A percentile compares a stretch with the other conserved stretches of the same genome.
Evolutionary conservation across 2,113 vertebrate genomes (phyloP).

Genomic region (Melozone crissalis): DNA sequence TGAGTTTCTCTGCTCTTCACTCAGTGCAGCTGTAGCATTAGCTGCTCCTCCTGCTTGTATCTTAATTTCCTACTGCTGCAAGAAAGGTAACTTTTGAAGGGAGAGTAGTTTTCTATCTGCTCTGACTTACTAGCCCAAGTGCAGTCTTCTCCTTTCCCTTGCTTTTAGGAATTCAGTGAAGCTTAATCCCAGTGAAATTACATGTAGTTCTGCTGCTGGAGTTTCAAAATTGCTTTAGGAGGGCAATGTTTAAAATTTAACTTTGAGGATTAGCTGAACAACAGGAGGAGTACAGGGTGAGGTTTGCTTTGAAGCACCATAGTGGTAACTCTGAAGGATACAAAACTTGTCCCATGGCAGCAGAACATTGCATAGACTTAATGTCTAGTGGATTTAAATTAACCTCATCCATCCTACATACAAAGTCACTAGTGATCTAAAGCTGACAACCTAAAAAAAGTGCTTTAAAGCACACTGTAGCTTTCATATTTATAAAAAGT

Average conservation of each 20-base stretch:
- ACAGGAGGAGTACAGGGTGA: background rate
- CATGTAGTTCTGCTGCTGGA: background rate
- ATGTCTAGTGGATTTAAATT: background rate
- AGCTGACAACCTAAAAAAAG: background rate
- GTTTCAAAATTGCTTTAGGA: background rate
- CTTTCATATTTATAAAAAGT: background rate
- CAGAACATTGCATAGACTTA: background rate
- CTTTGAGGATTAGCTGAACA: background rate
- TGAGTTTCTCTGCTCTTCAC: background rate
- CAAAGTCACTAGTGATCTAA: background rate
- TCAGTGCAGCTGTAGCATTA: background rate
- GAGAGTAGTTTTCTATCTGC: background rate
- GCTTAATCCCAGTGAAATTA: background rate
- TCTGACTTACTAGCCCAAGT: background rate
- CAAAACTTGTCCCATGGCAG: background rate
- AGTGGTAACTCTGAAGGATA: background rate
- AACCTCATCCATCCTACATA: background rate
- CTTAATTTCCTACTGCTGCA: background rate
- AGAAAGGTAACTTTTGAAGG: background rate
- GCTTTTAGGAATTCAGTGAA: background rate
- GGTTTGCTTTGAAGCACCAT: background rate
- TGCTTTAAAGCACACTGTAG: background rate
- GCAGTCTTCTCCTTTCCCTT: background rate
- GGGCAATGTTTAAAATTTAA: background rate
- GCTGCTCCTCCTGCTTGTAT: background rate